Evolutionary conservation across 92 coral and sea anemone species (phyloP), one percentile per base, ranked within the genome.

Genomic region (Diadumene lineata): DNA sequence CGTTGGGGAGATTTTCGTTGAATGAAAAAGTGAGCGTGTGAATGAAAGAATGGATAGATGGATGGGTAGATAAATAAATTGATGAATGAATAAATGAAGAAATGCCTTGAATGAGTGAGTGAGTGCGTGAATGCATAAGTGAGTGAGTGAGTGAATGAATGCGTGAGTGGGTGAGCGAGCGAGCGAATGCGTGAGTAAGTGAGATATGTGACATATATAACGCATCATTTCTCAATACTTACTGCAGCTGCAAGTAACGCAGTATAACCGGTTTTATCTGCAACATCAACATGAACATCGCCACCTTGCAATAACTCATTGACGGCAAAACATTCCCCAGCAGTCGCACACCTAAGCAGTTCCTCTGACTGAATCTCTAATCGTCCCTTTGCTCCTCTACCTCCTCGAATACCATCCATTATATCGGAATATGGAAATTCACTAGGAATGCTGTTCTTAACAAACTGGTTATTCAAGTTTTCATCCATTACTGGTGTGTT

Each of bases 221-320:
- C n/a, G n/a, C n/a, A n/a, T n/a, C n/a, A n/a, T n/a, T n/a, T n/a
- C n/a, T n/a, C 46, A 16, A 31, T 55, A 86, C 99, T 86, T 81
- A 96, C 99, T 7, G 97, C 88, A 10, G 99, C 97, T 57, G 99
- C 99, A 1, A 96, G 81, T 19, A 96, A 84, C 6, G 97, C 92
- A 17, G 99, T 96, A 57, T 88, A 96, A 10, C 99, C 99, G 60
- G 99, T 96, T 82, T 96, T 96, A 74, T 96, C 99, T 10, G 99
- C 99, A 32, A 96, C 96, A 79, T 96, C 99, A 68, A 92, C 99
- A 82, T 96, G 96, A 10, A 92, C 91, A 18, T 69, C 68, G 27
- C 93, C 96, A 46, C 83, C 75, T 68, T 96, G 96, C 38, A 96
- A 67, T 67, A 96, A 79, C 25, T 70, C 72, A 13, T 73, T 69